phyloP scores from a whole-genome alignment of 2,888 invertebrate genomes.

The Dryobotodes eremita region DNA sequence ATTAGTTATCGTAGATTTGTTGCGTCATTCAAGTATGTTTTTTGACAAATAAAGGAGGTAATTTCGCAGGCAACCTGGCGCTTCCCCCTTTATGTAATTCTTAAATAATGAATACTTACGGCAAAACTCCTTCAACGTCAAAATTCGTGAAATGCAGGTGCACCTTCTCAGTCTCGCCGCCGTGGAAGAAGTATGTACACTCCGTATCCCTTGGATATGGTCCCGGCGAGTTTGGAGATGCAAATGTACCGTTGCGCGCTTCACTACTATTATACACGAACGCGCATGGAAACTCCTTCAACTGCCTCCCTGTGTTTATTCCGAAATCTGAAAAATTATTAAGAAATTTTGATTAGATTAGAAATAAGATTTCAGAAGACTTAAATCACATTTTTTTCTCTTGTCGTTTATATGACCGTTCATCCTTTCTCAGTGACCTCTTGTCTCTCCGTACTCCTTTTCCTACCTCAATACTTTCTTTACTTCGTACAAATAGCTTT shows the following conservation, averaged over 20 bases:
- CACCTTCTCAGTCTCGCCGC: constrained; percentile 94
- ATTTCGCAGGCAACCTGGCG: no score
- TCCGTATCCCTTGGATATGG: constrained; percentile 97
- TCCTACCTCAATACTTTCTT: no score
- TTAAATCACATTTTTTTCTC: no score
- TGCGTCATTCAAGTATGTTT: background rate
- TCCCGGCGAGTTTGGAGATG: constrained; percentile 97
- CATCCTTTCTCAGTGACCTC: no score
- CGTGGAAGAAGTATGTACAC: constrained; percentile 97
- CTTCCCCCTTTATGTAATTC: no score
- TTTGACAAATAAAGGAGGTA: background rate
- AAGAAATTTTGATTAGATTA: background rate
- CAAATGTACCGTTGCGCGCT: constrained; percentile 94
- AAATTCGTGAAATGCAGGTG: constrained; percentile 97
- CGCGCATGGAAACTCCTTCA: constrained; percentile 95
- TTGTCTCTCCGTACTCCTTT: no score
- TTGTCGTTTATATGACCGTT: no score
- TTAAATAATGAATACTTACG: constrained; percentile 92
- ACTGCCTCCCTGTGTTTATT: constrained; percentile 95
- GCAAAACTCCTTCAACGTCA: constrained; percentile 98
- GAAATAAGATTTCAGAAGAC: background rate
- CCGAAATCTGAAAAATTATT: constrained; percentile 94
- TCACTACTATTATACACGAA: constrained; percentile 97
- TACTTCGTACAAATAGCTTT: no score
- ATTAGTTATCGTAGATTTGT: background rate